Conservation (phyloP, 2,888 invertebrate species). For the Choristoneura rosaceana region DNA sequence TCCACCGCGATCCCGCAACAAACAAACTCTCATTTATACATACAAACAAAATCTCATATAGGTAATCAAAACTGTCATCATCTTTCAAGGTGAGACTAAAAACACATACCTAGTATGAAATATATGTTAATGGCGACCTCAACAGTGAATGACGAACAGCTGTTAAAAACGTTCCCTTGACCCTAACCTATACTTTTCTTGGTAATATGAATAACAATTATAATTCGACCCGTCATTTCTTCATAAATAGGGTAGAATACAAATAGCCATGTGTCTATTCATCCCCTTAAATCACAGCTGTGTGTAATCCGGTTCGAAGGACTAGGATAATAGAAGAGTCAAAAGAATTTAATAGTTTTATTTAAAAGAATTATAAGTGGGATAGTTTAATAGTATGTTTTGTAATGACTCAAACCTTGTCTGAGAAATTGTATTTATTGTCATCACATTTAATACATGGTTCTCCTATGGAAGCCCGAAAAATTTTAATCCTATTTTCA, state of each 20-base stretch:
- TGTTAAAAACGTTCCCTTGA: slow-evolving; percentile 8
- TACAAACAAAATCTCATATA: too few relatives aligned
- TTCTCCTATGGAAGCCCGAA: too few relatives aligned
- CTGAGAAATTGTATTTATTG: too few relatives aligned
- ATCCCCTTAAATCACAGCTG: slow-evolving; percentile 26
- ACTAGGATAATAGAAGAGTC: slow-evolving; percentile 7
- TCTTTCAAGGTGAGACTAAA: not conserved
- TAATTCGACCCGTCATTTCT: slow-evolving; percentile 11
- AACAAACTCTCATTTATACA: too few relatives aligned
- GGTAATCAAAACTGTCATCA: not conserved
- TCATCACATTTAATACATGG: too few relatives aligned
- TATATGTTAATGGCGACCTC: not conserved
- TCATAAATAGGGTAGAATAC: slow-evolving; percentile 23
- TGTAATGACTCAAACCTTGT: too few relatives aligned
- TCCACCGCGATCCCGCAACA: too few relatives aligned
- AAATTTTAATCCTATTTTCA: too few relatives aligned
- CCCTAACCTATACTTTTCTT: slow-evolving; percentile 13
- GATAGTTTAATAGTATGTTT: too few relatives aligned
- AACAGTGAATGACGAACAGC: slow-evolving; percentile 8
- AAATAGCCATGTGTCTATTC: slow-evolving; percentile 27
- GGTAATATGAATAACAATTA: slow-evolving; percentile 10
- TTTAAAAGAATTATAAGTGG: not conserved
- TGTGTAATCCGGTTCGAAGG: slow-evolving; percentile 24
- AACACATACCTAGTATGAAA: not conserved
- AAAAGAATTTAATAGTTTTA: not conserved